Conservation (phyloP, 2,113 vertebrate genomes). For the Neomonachus schauinslandi region DNA sequence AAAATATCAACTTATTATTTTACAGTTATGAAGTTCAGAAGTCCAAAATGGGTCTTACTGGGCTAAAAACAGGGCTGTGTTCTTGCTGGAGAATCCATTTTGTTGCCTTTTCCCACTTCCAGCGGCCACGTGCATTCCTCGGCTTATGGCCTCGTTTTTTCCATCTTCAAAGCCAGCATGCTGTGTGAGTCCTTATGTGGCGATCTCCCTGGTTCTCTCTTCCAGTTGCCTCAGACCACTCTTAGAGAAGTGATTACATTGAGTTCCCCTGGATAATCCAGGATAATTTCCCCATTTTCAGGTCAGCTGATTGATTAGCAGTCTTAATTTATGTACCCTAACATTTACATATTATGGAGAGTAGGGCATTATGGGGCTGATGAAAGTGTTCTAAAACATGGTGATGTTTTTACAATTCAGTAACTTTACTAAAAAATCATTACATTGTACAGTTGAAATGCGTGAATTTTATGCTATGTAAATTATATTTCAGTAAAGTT, state of each 20-base stretch:
- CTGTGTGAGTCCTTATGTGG: neutral
- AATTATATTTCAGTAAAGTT: neutral
- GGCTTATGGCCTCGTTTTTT: neutral
- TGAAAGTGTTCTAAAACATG: neutral
- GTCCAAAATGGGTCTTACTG: neutral
- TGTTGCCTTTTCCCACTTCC: neutral
- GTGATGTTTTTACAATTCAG: neutral
- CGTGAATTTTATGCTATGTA: neutral
- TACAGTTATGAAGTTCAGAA: neutral
- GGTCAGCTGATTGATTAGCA: neutral
- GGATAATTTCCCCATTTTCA: slow-evolving; percentile 1
- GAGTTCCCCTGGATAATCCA: neutral
- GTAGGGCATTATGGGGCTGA: neutral
- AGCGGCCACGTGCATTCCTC: neutral
- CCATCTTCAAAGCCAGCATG: neutral
- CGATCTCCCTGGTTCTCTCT: neutral
- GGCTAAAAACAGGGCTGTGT: neutral
- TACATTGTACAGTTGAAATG: neutral
- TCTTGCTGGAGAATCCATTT: neutral
- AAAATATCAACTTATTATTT: neutral
- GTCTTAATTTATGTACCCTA: neutral
- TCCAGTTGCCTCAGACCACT: neutral
- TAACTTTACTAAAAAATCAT: slow-evolving; percentile 26
- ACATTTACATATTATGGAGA: neutral
- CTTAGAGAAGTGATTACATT: neutral